Evolutionary conservation across 1,140 invertebrate genomes (phyloP), one percentile per base, ranked within the genome.

Genomic region (Saxidomus purpurata): DNA sequence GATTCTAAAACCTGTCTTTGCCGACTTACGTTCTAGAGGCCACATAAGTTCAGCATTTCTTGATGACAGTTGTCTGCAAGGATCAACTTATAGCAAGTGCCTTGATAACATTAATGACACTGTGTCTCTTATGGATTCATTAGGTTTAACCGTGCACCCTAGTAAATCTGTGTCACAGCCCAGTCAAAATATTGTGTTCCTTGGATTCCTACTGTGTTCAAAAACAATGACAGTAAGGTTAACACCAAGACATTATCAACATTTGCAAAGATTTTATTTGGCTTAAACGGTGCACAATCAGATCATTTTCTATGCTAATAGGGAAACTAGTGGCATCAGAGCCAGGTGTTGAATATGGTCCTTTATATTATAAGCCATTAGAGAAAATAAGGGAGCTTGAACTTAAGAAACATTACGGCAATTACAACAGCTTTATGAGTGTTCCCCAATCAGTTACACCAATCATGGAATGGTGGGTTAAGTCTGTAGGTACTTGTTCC

Each of bases 91-190:
- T 22, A 28, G n/a, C 28, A 81, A 89, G 34, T 91, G 89, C 71
- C 49, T 15, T 67, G 61, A 89, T 36, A 92, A 92, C 89, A 31
- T 92, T 0, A 49, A 28, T 2, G 67, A n/a, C 8, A 92, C 92
- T 40, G 71, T 67, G 52, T 4, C 49, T 22, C 17, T 83, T 9
- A 74, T 92, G 9, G 25, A 71, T 25, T 38, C 67, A 19, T 22
- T 90, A n/a, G 92, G 89, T 22, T 92, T 91, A 81, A 59, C 85
- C 3, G 76, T 91, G 13, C 31, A 91, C 81, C 0, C 49, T 15
- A 63, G 59, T 25, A 91, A 91, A 55, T 91, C 82, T 43, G 83
- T 87, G 28, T 43, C 77, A 31, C 22, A 25, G 3, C 87, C 90
- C 61, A 52, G n/a, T 19, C n/a, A 81, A 36, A n/a, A 87, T 43